Base-by-base conservation (phyloP, 2,888 invertebrate species). In the Suillia variegata region DNA sequence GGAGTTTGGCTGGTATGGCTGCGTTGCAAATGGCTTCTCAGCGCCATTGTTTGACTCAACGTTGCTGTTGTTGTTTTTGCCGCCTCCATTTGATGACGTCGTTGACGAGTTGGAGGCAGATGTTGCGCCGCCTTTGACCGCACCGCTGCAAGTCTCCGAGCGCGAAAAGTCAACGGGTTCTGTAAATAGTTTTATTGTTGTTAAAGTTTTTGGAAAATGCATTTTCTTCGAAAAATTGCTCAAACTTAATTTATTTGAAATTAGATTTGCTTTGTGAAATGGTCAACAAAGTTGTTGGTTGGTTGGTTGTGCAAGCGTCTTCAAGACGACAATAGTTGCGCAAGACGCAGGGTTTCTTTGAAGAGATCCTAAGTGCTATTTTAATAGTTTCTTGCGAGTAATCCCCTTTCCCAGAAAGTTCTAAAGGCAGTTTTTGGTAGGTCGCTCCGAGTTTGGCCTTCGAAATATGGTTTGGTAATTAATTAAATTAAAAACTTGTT, bases 161-260 rank as follows among this genome's bases (percentile, higher is more conserved):
- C 81, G 79, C 70, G 82, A 82, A 67, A 82, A 82, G 76, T 82
- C 82, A 69, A 82, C 82, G 65, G 82, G 82, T 70, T 82, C 82
- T 81, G 20, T 51, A 21, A 42, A 65, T 64, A 60, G 59, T 51
- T 65, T 58, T 54, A 53, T 52, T 54, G 49, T 56, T 1, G 3
- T 45, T 49, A 21, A 54, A 55, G 17, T 49, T 26, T 12, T 45
- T 48, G 18, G 51, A 31, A 38, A 47, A 48, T 38, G 38, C 31
- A 13, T 42, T 54, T 54, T 26, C 4, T 21, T 31, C 26, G 6
- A 38, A 38, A 18, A 6, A 8, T 38, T 26, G 38, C 38, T 5
- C 18, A 45, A 4, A 38, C 15, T 54, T 50, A 51, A 53, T 53
- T 53, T 20, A 50, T 50, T 56, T 56, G 2, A 17, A 55, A 47